Percentiles rank a stretch among this genome's conserved stretches.
phyloP scores from a whole-genome alignment of 2,888 invertebrate species.

The Amiota mariae region DNA sequence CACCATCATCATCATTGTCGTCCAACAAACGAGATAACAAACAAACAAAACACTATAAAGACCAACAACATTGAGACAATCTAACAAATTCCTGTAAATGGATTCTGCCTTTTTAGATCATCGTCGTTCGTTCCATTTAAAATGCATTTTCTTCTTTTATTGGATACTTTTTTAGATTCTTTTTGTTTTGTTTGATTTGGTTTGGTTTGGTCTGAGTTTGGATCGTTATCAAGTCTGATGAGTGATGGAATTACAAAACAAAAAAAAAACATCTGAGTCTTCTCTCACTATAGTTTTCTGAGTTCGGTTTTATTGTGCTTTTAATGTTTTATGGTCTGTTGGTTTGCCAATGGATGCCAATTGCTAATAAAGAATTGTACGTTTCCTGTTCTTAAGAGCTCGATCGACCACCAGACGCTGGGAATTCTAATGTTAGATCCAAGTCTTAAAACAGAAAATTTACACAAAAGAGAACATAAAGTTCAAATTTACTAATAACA shows the following conservation, averaged over 20 bases:
- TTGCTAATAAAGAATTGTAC: conserved; percentile 7
- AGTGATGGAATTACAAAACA: too few relatives aligned
- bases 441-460: conserved; percentile 2
- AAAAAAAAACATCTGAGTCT: too few relatives aligned
- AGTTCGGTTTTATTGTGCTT: conserved; percentile 49
- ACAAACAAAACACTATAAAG: too few relatives aligned
- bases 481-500: not conserved
- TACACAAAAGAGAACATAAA: not conserved
- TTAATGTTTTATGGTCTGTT: conserved; percentile 48
- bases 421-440: not conserved
- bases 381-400: conserved; percentile 18
- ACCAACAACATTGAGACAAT: not conserved
- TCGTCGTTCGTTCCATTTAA: conserved; percentile 28
- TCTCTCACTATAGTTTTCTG: too few relatives aligned
- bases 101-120: conserved; percentile 37
- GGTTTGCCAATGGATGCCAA: conserved; percentile 31
- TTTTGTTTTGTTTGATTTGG: conserved; percentile 24
- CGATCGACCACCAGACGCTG: conserved; percentile 17
- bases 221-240: conserved; percentile 55
- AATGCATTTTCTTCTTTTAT: conserved; percentile 48
- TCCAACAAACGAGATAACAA: too few relatives aligned
- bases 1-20: too few relatives aligned
- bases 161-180: conserved; percentile 44
- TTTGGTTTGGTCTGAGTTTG: conserved; percentile 39
- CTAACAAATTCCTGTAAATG: conserved; percentile 49